These are phyloP conservation scores for Nerophis lumbriciformis DNA, from an alignment of 2,113 vertebrate species.

Conservation along the genomic window DNA sequence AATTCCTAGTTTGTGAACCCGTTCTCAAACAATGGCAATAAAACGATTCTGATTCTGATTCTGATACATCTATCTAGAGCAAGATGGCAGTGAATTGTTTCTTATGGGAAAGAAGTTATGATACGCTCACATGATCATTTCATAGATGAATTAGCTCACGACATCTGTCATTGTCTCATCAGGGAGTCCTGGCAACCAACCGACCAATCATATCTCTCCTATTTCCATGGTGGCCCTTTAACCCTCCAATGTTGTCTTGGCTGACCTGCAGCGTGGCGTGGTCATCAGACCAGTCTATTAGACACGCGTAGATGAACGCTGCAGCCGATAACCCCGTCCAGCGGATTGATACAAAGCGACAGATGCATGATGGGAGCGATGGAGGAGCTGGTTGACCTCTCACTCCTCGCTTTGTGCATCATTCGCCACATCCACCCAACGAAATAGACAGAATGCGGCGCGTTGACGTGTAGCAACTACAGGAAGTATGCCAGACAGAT, in stretches of 20 bases:
- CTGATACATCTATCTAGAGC: no score
- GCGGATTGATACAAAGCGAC: constrained; percentile 46
- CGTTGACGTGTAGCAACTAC: neutral
- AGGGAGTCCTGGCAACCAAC: constrained; percentile 44
- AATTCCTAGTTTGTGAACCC: no score
- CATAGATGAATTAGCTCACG: constrained; percentile 29
- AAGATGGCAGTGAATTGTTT: no score
- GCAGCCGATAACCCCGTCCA: constrained; percentile 8
- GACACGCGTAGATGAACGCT: neutral
- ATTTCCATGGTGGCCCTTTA: neutral
- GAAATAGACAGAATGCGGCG: neutral
- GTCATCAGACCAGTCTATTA: constrained; percentile 29
- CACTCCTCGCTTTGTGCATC: constrained; percentile 18
- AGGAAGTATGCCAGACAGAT: neutral
- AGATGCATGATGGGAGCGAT: constrained; percentile 38
- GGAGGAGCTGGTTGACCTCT: constrained; percentile 54
- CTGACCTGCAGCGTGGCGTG: constrained; percentile 7
- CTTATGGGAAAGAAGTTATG: neutral
- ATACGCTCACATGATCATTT: constrained; percentile 24
- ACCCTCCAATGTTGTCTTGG: constrained; percentile 10
- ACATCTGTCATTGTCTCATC: constrained; percentile 22
- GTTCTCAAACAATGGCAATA: no score
- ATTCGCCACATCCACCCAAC: neutral
- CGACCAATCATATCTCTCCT: neutral
- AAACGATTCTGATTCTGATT: no score